Conservation (phyloP, 2,888 invertebrate genomes). For the Pinctada fucata region DNA sequence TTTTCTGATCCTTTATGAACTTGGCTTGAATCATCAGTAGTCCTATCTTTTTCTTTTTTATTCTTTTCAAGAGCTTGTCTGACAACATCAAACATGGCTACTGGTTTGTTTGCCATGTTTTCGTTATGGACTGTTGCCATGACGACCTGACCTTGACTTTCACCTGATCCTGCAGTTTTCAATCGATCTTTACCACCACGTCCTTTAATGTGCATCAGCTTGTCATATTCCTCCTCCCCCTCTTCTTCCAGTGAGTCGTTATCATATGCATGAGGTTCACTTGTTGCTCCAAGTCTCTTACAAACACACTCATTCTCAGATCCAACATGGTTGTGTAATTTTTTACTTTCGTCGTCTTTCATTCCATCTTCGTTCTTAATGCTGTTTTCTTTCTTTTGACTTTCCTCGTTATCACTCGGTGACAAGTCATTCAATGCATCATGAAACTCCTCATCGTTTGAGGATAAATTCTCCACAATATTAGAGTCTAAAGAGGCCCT, state of each 20-base stretch:
- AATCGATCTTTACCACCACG: neutral
- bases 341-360: neutral
- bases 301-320: constrained; percentile 29
- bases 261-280: constrained; percentile 31
- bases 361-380: neutral
- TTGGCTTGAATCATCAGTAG: neutral
- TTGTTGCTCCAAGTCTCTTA: constrained; percentile 15
- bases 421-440: neutral
- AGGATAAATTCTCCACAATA: neutral
- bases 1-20: neutral
- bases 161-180: neutral
- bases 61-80: constrained; percentile 14
- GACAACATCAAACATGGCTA: no score
- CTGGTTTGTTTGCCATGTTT: neutral
- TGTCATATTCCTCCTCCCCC: constrained; percentile 19
- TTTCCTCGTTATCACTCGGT: neutral
- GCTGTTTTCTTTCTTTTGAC: neutral
- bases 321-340: constrained; percentile 13
- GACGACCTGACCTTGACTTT: constrained; percentile 16
- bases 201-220: neutral
- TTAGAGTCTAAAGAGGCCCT: neutral
- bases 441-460: neutral
- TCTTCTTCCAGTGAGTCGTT: constrained; percentile 29
- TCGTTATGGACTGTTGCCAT: constrained; percentile 7
- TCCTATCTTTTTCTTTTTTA: constrained; percentile 11